Conservation (phyloP, 2,888 invertebrate species). For the Coelogynopora nodosa region DNA sequence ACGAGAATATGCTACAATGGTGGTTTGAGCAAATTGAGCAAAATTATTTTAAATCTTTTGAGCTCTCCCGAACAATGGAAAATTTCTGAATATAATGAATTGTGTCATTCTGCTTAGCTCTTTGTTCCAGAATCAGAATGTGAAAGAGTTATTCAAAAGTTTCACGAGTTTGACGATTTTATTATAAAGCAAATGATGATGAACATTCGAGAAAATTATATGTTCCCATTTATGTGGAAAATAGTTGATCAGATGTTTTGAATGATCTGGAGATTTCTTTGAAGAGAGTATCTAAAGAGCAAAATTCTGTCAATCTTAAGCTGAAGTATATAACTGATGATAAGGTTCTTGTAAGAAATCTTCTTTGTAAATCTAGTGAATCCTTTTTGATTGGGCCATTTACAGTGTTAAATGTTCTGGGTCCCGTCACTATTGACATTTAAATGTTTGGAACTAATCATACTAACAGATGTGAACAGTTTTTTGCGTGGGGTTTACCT, state of each 20-base stretch:
- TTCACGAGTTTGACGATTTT: slow-evolving; percentile 21
- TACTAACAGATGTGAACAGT: slow-evolving; percentile 15
- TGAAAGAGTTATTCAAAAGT: slow-evolving; percentile 5
- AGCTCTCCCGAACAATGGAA: slow-evolving; percentile 9
- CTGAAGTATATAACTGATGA: not conserved
- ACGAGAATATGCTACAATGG: not conserved
- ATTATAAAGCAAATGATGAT: not conserved
- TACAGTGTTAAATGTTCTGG: not conserved
- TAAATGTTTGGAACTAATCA: not conserved
- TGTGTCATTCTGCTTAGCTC: not conserved
- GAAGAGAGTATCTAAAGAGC: not conserved
- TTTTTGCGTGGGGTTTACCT: not conserved
- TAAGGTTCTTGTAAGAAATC: not conserved
- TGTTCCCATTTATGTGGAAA: slow-evolving; percentile 4
- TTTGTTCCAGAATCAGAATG: slow-evolving; percentile 33
- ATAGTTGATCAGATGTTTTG: not conserved
- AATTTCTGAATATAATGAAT: not conserved
- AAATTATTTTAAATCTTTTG: not conserved
- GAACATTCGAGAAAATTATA: slow-evolving; percentile 2
- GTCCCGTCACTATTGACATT: not conserved
- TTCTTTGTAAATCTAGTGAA: not conserved
- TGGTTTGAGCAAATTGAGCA: too few species aligned
- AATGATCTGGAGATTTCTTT: not conserved
- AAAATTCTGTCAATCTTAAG: not conserved
- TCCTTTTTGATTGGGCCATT: not conserved